Base-by-base conservation (phyloP, 2,888 invertebrate species). In the Apantesis nais region DNA sequence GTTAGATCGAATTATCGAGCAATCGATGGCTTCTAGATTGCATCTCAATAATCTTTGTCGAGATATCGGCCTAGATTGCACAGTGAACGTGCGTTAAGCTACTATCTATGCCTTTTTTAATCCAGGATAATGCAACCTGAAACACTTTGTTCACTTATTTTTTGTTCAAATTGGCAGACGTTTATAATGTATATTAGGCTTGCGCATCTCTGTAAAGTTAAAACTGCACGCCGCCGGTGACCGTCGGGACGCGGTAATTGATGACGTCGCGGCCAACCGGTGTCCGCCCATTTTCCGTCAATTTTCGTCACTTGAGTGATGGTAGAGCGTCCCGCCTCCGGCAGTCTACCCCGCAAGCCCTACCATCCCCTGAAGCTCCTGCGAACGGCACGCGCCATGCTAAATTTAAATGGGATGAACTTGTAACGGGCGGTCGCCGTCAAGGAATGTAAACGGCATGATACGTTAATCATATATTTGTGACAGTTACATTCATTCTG, bases 241-340 rank as follows among this genome's bases (percentile, higher is more conserved):
- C 93, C 93, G 93, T 90, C 94, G 90, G 88, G 92, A 92, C 92
- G 90, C 86, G 87, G 91, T 94, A 94, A 94, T 94, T 94, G 94
- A 94, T 94, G 94, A 94, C 93, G 93, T 93, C 93, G 94, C 92
- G 92, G 93, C 87, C 93, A 92, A 92, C 88, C 92, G 91, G 91
- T 92, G 93, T 94, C 94, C 95, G 95, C 95, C 95, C 95, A 95
- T 94, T 93, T 95, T 95, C 95, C 94, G 94, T 94, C 94, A 94
- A 95, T 95, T 95, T 95, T 95, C 94, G 94, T 95, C 94, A 92
- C 94, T 94, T 95, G 95, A 95, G 90, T 94, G 94, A 95, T 95
- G 94, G 95, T 94, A 85, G 90, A 89, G 84, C 86, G 94, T 84
- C 88, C 91, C 95, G 94, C 95, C 94, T 92, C 87, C 83, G 74